Base-by-base conservation (phyloP, 2,797 vertebrate genomes). In the Gambelia wislizenii region DNA sequence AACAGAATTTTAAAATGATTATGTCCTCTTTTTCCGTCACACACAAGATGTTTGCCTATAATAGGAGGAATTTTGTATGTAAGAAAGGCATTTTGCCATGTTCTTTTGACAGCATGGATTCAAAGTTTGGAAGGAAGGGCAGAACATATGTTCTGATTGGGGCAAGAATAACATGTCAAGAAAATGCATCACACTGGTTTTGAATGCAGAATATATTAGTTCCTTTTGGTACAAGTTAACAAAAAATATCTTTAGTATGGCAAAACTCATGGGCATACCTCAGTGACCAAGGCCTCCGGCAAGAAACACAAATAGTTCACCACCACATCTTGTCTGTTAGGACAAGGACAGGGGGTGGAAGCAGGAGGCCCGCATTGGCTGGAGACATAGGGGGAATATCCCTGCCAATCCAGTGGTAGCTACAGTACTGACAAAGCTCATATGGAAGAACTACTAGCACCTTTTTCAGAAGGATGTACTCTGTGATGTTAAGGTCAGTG, bases 161-260 rank as follows among this genome's bases (percentile, higher is more conserved):
- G 20, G 49, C n/a, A 86, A 91, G 25, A 89, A 64, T 22, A 89
- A 64, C 0, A 76, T 0, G 0, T 2, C 12, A 78, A 64, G 0
- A 10, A 89, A 84, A 93, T 90, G 76, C n/a, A 89, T 89, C 75
- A 0, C 33, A 52, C 1, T 69, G 0, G 10, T 79, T 87, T 61
- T 74, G 89, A 42, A 10, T 79, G 81, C 6, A 90, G 49, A 84
- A 87, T 0, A 4, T 64, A 64, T 84, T 82, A 56, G 7, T 6
- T 47, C 8, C 22, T 54, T 87, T 75, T 0, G 42, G 0, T 7
- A 49, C 4, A 6, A 13, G 30, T 76, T 88, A 91, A 86, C 30
- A n/a, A 22, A 89, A n/a, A 87, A 52, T 85, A 87, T 25, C 1
- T 67, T 42, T 72, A 30, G 9, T 52, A 72, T 83, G 83, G 30